These are phyloP conservation scores for Mystacides longicornis DNA, from an alignment of 2,888 invertebrate genomes.

Conservation along the genomic window DNA sequence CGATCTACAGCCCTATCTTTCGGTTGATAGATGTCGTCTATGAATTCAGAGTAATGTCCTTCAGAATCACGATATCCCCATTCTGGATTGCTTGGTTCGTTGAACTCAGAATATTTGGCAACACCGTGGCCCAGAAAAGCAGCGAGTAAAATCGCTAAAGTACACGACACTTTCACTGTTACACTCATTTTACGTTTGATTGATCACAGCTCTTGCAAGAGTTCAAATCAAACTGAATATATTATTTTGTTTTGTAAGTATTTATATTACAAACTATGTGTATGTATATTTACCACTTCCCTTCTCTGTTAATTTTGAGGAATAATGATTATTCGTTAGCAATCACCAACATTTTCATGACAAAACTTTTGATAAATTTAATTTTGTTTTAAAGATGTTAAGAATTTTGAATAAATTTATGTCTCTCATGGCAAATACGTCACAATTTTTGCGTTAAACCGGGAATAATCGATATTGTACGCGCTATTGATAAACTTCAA, in stretches of 20 bases:
- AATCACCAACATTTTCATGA: no score
- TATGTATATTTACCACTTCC: slow-evolving; percentile 24
- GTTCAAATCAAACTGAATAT: slow-evolving; percentile 25
- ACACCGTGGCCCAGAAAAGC: slow-evolving; percentile 24
- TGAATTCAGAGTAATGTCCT: slow-evolving; percentile 21
- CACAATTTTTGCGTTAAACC: no score
- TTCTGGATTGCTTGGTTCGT: slow-evolving; percentile 14
- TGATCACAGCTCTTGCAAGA: slow-evolving; percentile 24
- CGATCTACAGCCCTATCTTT: slow-evolving; percentile 3
- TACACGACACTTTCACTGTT: slow-evolving; percentile 26
- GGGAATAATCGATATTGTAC: background rate
- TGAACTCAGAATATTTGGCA: slow-evolving; percentile 22
- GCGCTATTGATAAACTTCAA: background rate
- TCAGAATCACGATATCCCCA: slow-evolving; percentile 8
- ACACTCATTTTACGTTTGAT: slow-evolving; percentile 25
- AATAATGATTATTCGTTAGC: background rate
- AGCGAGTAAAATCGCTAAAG: slow-evolving; percentile 22
- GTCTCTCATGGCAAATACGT: no score
- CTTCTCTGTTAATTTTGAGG: background rate
- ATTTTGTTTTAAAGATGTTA: no score
- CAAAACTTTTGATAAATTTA: no score
- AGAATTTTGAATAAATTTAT: no score
- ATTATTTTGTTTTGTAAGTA: slow-evolving; percentile 24
- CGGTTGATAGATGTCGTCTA: slow-evolving; percentile 14
- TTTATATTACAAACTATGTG: slow-evolving; percentile 23